Conservation (phyloP, 2,797 vertebrate species). For the Hypotaenidia okinawae region DNA sequence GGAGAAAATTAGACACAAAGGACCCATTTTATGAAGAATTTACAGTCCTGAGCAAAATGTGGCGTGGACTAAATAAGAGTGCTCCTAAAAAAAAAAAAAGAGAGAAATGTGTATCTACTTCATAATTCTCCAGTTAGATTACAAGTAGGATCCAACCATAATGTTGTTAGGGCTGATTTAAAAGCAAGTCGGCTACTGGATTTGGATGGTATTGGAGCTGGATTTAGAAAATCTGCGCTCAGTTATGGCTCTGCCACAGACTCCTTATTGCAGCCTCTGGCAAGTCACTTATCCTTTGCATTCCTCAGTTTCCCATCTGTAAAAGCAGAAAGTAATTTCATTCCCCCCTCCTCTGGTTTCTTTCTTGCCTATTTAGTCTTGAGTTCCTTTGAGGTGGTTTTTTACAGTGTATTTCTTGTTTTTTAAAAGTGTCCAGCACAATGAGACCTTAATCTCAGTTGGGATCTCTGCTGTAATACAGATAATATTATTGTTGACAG, state of each 20-base stretch:
- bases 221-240: constrained; percentile 12
- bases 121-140: constrained; percentile 8
- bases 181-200: constrained; percentile 3
- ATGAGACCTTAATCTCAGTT: constrained; percentile 39
- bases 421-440: constrained; percentile 22
- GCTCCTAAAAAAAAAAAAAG: background rate
- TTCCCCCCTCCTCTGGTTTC: background rate
- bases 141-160: background rate
- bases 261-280: background rate
- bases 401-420: background rate
- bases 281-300: background rate
- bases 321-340: background rate
- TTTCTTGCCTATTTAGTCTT: background rate
- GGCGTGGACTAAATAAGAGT: background rate
- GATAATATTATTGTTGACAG: constrained; percentile 66
- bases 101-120: background rate
- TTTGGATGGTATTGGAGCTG: background rate
- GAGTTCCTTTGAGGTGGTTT: background rate
- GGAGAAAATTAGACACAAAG: constrained; percentile 71
- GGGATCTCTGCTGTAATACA: constrained; percentile 40
- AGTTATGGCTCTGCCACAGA: background rate
- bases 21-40: constrained; percentile 69
- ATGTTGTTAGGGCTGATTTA: constrained; percentile 1
- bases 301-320: constrained; percentile 21
- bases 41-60: constrained; percentile 55